phyloP scores from a whole-genome alignment of 2,888 invertebrate genomes.

The Dryocosmus kuriphilus region DNA sequence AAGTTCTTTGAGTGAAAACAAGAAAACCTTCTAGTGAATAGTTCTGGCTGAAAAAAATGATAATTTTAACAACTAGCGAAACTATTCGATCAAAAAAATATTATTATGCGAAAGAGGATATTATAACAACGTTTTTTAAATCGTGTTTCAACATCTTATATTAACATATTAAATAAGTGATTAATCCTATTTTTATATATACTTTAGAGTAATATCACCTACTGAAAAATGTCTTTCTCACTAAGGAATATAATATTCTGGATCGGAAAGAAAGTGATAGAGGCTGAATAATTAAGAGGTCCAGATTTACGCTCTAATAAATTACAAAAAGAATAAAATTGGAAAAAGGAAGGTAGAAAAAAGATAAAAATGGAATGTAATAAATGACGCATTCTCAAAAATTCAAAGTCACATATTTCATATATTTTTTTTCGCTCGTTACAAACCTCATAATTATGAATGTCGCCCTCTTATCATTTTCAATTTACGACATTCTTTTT shows the following conservation, averaged over 20 bases:
- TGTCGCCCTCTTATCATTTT: no score
- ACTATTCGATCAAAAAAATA: neutral
- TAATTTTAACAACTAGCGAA: neutral
- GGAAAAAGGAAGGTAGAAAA: no score
- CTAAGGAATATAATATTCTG: no score
- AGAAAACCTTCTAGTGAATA: neutral
- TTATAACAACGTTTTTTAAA: neutral
- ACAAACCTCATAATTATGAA: no score
- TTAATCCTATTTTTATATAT: no score
- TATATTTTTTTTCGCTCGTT: neutral
- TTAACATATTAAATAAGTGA: no score
- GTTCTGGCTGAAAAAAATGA: neutral
- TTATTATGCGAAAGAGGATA: neutral
- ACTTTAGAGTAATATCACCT: neutral
- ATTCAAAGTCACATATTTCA: no score
- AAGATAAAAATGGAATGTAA: no score
- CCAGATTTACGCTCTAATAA: no score
- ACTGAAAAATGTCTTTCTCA: neutral
- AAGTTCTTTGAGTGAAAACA: neutral
- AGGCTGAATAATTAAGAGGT: neutral
- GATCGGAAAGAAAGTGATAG: neutral
- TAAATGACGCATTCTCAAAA: neutral
- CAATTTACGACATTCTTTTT: no score
- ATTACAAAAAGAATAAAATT: no score
- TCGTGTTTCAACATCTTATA: slow-evolving; percentile 48